Evolutionary conservation across 2,797 vertebrate genomes (phyloP), one percentile per base, ranked within the genome.

Genomic region (Numenius phaeopus): DNA sequence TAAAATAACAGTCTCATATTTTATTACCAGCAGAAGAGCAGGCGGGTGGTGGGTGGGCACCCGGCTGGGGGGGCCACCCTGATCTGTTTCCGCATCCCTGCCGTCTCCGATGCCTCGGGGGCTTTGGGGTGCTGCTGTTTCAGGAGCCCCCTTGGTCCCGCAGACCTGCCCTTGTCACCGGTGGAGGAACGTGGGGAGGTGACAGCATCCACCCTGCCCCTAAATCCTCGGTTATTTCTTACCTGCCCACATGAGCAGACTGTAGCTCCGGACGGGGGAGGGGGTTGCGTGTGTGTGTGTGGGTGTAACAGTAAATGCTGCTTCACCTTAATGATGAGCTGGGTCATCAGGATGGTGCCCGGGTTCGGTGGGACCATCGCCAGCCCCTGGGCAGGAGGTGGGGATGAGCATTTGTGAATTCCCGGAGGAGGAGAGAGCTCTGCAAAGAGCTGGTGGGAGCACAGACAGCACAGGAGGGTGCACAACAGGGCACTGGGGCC

Each of bases 1-100:
- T 93, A 95, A 96, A 97, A 93, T 89, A 95, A 95, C 93, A 97
- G 93, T 95, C 93, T 92, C 70, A 80, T 34, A n/a, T 54, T 96
- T 92, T 96, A 97, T 95, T 97, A 72, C 57, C 85, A 84, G 87
- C 71, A 66, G 67, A 85, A 72, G 64, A 93, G 40, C 55, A 79
- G 89, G 81, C 1, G 2, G 57, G 67, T 27, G 37, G 34, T 9
- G 29, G 42, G 27, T 42, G 34, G 20, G 37, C 40, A 11, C 89
- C 65, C 0, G 0, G 59, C 24, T 0, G 14, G 23, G 73, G 24
- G 20, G 11, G 37, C 5, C 86, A 76, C 79, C 1, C 0, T 4
- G 18, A 61, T 37, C 65, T 76, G 29, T 42, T 34, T 42, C 26
- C 1, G 1, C 42, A 59, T 7, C 85, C 77, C 71, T 50, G 89